Percentiles rank a stretch among this genome's conserved stretches.
phyloP scores from a whole-genome alignment of 2,113 vertebrate genomes.

The Ovis aries region DNA sequence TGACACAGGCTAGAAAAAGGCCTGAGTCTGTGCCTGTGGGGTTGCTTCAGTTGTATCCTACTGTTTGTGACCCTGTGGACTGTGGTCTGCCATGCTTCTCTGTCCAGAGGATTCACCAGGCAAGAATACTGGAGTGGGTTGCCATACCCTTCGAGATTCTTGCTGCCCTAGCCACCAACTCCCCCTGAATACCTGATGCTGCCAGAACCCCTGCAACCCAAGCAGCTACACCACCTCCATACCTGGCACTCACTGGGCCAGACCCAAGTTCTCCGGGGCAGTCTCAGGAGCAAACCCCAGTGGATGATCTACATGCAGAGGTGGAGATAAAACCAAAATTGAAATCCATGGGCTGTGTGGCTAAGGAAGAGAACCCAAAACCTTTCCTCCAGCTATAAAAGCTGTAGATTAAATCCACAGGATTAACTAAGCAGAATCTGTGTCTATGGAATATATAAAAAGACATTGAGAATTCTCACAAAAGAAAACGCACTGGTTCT shows the following conservation, averaged over 20 bases:
- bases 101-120: background rate
- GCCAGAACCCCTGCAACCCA: background rate
- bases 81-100: background rate
- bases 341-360: background rate
- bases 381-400: background rate
- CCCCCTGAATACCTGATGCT: background rate
- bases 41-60: background rate
- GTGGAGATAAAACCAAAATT: background rate
- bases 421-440: background rate
- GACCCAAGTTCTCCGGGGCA: background rate
- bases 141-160: background rate
- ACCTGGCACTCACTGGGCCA: background rate
- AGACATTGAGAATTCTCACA: background rate
- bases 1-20: background rate
- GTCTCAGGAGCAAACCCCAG: background rate
- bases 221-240: background rate
- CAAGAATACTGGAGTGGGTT: background rate
- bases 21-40: background rate
- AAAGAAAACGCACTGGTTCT: background rate
- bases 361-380: background rate
- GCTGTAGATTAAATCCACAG: background rate
- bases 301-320: background rate
- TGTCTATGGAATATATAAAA: background rate
- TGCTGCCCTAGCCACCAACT: background rate
- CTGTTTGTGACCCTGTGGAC: background rate